These are phyloP conservation scores for Imbricaverruca yamaguchii DNA, from an alignment of 2,888 invertebrate species.

Conservation along the genomic window DNA sequence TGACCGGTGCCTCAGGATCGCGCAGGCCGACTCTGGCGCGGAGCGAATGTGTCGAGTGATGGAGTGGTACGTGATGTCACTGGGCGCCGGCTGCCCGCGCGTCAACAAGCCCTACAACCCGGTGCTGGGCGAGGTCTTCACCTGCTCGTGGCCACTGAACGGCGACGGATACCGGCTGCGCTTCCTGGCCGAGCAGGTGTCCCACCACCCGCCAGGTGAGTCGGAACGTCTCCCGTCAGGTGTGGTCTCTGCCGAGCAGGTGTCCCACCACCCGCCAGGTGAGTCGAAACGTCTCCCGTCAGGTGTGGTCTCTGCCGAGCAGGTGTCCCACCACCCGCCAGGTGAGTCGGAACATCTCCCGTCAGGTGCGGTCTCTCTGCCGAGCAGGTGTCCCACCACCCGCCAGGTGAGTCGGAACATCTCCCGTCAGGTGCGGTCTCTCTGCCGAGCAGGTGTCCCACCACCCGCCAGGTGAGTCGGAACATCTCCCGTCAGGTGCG, in stretches of 20 bases:
- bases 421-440: too few relatives aligned
- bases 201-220: slow-evolving; percentile 47
- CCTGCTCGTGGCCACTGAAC: slow-evolving; percentile 45
- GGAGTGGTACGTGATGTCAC: slow-evolving; percentile 47
- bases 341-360: too few relatives aligned
- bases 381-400: neutral
- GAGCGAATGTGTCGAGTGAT: slow-evolving; percentile 64
- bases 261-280: too few relatives aligned
- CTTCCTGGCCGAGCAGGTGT: slow-evolving; percentile 47
- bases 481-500: too few relatives aligned
- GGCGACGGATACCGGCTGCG: slow-evolving; percentile 34
- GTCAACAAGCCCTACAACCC: slow-evolving; percentile 51
- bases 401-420: neutral
- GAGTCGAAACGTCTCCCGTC: too few relatives aligned
- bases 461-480: too few relatives aligned
- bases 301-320: too few relatives aligned
- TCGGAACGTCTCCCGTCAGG: too few relatives aligned
- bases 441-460: too few relatives aligned
- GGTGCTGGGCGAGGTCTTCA: slow-evolving; percentile 49
- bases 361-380: too few relatives aligned
- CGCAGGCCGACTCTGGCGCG: slow-evolving; percentile 72
- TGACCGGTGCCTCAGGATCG: slow-evolving; percentile 49
- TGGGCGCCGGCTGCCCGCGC: slow-evolving; percentile 38
- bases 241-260: too few relatives aligned
- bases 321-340: too few relatives aligned